phyloP scores from a whole-genome alignment of 1,140 invertebrate species.

The Phymorhynchus buccinoides region DNA sequence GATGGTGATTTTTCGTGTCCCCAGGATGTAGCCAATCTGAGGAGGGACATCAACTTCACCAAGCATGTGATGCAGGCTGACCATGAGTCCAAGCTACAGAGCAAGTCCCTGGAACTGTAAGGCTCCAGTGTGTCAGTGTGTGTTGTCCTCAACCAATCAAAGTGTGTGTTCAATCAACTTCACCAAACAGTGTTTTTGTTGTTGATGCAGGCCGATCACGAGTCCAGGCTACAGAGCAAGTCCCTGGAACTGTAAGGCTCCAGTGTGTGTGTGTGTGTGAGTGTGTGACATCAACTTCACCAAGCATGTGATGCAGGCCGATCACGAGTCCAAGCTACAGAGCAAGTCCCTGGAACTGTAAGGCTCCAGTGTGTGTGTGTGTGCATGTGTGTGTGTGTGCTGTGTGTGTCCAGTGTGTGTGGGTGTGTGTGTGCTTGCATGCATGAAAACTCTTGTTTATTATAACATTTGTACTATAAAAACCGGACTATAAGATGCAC shows the following conservation, averaged over 20 bases:
- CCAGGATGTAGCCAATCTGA: conserved; percentile 66
- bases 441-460: too few relatives aligned
- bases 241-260: too few relatives aligned
- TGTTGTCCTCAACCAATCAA: conserved; percentile 65
- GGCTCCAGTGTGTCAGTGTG: too few relatives aligned
- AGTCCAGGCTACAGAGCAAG: too few relatives aligned
- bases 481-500: too few relatives aligned
- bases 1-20: too few relatives aligned
- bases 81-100: conserved; percentile 68
- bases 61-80: conserved; percentile 70
- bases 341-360: conserved; percentile 49
- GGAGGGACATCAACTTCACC: conserved; percentile 67
- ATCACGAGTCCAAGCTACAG: conserved; percentile 69
- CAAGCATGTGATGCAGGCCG: conserved; percentile 69
- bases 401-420: conserved; percentile 16
- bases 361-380: too few relatives aligned
- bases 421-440: neutral
- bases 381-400: too few relatives aligned
- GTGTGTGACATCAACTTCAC: conserved; percentile 69
- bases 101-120: conserved; percentile 48
- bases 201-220: conserved; percentile 70
- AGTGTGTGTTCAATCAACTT: too few relatives aligned
- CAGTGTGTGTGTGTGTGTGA: too few relatives aligned
- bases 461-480: too few relatives aligned
- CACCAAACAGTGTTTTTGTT: too few relatives aligned